Evolutionary conservation across 2,888 invertebrate species (phyloP).

Genomic region (Proisotoma minuta): DNA sequence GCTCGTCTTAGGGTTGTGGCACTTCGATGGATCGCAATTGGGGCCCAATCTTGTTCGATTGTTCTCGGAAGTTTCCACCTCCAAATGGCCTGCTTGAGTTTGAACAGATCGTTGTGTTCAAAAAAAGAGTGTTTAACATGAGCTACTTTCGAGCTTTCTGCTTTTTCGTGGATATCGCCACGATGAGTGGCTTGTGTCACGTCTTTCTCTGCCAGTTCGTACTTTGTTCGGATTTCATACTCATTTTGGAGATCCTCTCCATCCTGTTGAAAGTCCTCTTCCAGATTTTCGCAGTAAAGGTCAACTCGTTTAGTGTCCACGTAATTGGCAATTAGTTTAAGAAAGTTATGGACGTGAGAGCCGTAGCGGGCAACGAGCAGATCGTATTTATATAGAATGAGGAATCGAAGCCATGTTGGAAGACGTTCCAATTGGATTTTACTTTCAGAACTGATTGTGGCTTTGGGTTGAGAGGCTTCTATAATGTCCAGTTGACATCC

Average conservation of each 20-base stretch:
- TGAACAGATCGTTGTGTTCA: not conserved
- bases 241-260: not conserved
- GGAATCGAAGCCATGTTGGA: constrained; percentile 37
- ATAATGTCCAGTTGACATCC: constrained; percentile 33
- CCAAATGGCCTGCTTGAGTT: constrained; percentile 6
- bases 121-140: not conserved
- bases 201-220: not conserved
- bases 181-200: not conserved
- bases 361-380: constrained; percentile 28
- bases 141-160: not conserved
- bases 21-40: constrained; percentile 11
- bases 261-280: too few species aligned
- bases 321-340: constrained; percentile 7
- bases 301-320: not conserved
- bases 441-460: constrained; percentile 10
- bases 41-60: constrained; percentile 26
- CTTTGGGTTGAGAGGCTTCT: constrained; percentile 8
- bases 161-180: not conserved
- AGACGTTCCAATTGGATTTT: constrained; percentile 29
- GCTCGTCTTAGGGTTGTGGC: constrained; percentile 18
- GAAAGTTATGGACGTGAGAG: constrained; percentile 21
- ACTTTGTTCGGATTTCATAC: not conserved
- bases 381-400: constrained; percentile 25
- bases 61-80: constrained; percentile 25
- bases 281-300: too few species aligned